Conservation (phyloP, 2,888 invertebrate species). For the Argyra leucocephala region DNA sequence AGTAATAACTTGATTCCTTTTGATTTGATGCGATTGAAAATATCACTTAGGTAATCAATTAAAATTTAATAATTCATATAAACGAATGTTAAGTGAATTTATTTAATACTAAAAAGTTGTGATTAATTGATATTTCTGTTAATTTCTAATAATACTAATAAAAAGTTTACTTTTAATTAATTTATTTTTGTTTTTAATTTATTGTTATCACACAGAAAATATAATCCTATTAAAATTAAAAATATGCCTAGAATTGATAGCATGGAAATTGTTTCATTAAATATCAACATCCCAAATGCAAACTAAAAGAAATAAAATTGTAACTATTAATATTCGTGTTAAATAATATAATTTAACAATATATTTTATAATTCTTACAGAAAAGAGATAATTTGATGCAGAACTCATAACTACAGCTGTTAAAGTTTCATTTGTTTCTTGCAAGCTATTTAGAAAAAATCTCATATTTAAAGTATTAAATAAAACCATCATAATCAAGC, state of each 20-base stretch:
- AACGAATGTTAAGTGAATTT: too few relatives aligned
- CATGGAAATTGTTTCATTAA: constrained; percentile 58
- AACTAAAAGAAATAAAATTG: constrained; percentile 50
- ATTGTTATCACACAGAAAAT: constrained; percentile 48
- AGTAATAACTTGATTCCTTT: too few relatives aligned
- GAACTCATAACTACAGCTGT: constrained; percentile 50
- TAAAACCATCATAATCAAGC: constrained; percentile 47
- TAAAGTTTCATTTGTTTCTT: constrained; percentile 48
- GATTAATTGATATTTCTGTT: too few relatives aligned
- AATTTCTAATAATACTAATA: too few relatives aligned
- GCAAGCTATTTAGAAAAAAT: constrained; percentile 51
- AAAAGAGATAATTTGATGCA: constrained; percentile 52
- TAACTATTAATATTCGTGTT: background rate
- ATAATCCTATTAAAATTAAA: constrained; percentile 59
- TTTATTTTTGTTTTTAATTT: background rate
- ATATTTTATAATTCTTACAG: constrained; percentile 40
- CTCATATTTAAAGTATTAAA: constrained; percentile 51
- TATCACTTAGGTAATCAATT: too few relatives aligned
- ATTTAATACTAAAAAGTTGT: too few relatives aligned
- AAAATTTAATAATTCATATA: too few relatives aligned
- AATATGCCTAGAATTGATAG: constrained; percentile 64
- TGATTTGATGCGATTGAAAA: too few relatives aligned
- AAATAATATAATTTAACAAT: background rate
- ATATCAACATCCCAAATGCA: constrained; percentile 57
- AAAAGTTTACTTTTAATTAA: too few relatives aligned